Base-by-base conservation (phyloP, 2,113 vertebrate genomes). In the Oryzias curvinotus region DNA sequence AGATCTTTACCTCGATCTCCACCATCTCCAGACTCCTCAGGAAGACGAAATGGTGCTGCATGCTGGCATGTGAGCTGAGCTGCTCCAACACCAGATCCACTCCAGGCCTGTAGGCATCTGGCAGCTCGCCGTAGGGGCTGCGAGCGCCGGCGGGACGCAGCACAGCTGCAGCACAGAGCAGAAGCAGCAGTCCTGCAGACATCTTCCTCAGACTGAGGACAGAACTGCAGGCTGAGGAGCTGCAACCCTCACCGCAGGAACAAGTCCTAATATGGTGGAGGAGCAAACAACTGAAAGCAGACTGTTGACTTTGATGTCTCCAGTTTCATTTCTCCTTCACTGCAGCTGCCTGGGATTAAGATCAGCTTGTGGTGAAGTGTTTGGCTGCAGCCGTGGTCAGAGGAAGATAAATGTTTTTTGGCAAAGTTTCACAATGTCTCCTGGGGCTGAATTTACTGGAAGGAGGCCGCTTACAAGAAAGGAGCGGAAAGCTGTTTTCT, bases 31-130 rank as follows among this genome's bases (percentile, higher is more conserved):
- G 5, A 23, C 36, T 86, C 46, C 49, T 91, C 42, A 81, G 64
- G 72, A 87, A 91, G 62, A 73, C 85, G 65, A 90, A 91, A 79
- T 91, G 90, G 48, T 87, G 76, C 1, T 73, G 70, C 3, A 92
- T 50, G 6, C 48, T 59, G 0, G 14, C 0, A 7, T 87, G 81
- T 1, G 73, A 45, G 51, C 57, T 50, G 7, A 91, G 71, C 1
- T 90, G 75, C 54, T 66, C 19, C 1, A 87, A 5, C 0, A 82
- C 80, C 45, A 92, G 74, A 48, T 84, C 84, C 14, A 91, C 89
- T 57, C 91, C 89, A 5, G 25, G 52, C 73, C 21, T 83, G 66
- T 75, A 77, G 45, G n/a, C 5, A 0, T 57, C 79, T 0, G 83
- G 3, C 8, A 90, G 84, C 1, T 65, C 55, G 4, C 17, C 4